Evolutionary conservation across 92 coral and sea anemone genomes (phyloP).

Genomic region (Epizoanthus rinbou): DNA sequence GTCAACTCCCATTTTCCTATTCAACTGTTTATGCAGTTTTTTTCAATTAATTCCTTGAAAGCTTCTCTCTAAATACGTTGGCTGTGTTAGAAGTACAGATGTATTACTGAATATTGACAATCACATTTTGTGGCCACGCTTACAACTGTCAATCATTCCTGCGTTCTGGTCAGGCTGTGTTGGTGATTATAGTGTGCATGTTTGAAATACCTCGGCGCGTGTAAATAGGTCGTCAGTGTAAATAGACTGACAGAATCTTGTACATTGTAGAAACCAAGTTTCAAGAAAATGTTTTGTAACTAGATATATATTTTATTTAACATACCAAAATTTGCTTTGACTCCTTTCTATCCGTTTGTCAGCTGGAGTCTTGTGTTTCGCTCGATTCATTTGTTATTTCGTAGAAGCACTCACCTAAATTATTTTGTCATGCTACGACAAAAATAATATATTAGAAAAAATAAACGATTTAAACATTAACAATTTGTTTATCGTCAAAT

Average conservation of each 20-base stretch:
- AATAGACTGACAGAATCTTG: neutral
- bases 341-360: neutral
- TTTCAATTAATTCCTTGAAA: no score
- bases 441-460: constrained; percentile 3
- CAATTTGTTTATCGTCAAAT: neutral
- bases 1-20: no score
- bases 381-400: neutral
- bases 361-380: neutral
- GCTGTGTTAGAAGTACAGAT: no score
- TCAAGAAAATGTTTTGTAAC: neutral
- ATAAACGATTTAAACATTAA: neutral
- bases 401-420: neutral
- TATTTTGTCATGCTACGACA: neutral
- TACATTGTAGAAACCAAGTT: neutral
- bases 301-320: neutral
- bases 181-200: no score
- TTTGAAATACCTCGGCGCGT: neutral
- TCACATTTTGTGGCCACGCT: no score
- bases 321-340: neutral
- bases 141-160: no score
- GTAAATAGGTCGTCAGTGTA: neutral
- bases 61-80: no score
- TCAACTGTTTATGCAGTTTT: no score
- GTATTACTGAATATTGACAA: no score
- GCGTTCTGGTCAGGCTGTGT: no score